Evolutionary conservation across 2,888 invertebrate genomes (phyloP), one percentile per base, ranked within the genome.

Genomic region (Eristalis pertinax): DNA sequence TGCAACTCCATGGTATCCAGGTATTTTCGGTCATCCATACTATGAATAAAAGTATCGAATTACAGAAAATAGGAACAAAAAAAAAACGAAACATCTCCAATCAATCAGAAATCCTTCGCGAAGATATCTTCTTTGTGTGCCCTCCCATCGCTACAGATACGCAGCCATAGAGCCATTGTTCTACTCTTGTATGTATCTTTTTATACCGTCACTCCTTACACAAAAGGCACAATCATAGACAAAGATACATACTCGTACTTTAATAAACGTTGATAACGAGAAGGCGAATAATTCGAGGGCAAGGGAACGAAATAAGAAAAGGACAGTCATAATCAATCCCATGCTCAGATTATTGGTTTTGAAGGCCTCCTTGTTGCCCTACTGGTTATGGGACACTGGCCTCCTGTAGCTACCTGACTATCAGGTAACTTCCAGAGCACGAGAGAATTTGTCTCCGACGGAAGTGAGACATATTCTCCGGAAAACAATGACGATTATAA

Each of bases 81-180:
- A 35, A 63, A 65, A 67, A 65, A 43, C 35, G 65, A 43, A 70
- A 65, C 29, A 68, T 74, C 84, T 84, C 84, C 79, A 84, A 84
- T 84, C 84, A 84, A 74, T 84, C 84, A 84, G 84, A 84, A 79
- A 78, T 84, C 84, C 84, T 78, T 79, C 69, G 78, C 78, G 73
- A 60, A 74, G 73, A 84, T 74, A 70, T 70, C 80, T 64, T 58
- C 76, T 73, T 68, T 76, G 67, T 82, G 63, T 50, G 29, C 76
- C 73, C 77, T 82, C 69, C 76, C 77, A 58, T 64, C 81, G 75
- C 50, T 43, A 79, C 24, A 58, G 22, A 26, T 19, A 38, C 65
- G 58, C 60, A 65, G 22, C 19, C 8, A 65, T 43, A 19, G 67
- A 76, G 67, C 65, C 32, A 65, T 41, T 65, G 83, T 68, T 84